Percentiles rank a stretch among this genome's conserved stretches.
Conservation (phyloP, 2,888 invertebrate species). For the Archips crataeganus region DNA sequence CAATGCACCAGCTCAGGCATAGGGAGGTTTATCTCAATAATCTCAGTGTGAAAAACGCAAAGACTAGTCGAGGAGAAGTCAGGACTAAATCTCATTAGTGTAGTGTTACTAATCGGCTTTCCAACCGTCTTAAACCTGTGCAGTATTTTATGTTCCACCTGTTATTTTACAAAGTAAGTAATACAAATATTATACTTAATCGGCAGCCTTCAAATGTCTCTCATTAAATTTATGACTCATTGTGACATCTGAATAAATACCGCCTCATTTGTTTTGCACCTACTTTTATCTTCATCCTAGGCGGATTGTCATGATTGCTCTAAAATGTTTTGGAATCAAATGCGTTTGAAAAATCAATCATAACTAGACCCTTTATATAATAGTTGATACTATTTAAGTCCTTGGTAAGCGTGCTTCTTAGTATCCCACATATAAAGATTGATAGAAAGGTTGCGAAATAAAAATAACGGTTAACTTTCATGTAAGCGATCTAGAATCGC, state of each 20-base stretch:
- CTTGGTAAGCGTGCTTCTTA: neutral
- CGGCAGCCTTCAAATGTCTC: conserved; percentile 15
- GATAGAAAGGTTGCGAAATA: neutral
- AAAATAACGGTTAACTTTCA: conserved; percentile 7
- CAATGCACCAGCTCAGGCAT: neutral
- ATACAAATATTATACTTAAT: conserved; percentile 4
- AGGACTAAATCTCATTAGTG: conserved; percentile 34
- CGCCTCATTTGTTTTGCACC: neutral
- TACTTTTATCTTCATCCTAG: neutral
- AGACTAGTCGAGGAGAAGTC: conserved; percentile 15
- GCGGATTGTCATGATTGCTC: neutral
- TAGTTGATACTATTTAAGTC: neutral
- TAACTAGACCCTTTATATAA: neutral
- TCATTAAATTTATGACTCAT: conserved; percentile 26
- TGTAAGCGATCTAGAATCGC: conserved; percentile 14
- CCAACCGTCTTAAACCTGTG: conserved; percentile 14
- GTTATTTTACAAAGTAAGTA: neutral
- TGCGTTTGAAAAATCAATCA: neutral
- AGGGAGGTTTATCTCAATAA: neutral
- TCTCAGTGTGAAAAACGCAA: conserved; percentile 2
- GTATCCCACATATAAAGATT: neutral
- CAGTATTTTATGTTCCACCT: neutral
- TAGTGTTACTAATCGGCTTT: conserved; percentile 31
- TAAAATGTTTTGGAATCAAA: neutral
- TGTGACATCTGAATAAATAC: conserved; percentile 28